A percentile compares a stretch with the other conserved stretches of the same genome.
Conservation (phyloP, 2,797 vertebrate genomes). For the Prunella strophiata region DNA sequence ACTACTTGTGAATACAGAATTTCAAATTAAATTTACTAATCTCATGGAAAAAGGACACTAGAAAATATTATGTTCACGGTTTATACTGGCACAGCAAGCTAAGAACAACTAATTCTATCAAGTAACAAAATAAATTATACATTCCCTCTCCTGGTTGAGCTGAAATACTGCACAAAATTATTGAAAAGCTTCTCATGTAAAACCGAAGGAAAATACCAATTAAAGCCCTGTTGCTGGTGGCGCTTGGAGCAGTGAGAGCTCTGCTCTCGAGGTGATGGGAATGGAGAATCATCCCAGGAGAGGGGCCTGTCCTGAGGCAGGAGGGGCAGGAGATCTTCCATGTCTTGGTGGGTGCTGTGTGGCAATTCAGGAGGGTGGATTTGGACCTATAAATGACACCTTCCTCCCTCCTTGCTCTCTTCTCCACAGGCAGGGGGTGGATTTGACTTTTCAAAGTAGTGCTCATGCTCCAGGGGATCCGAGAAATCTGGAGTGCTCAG, state of each 20-base stretch:
- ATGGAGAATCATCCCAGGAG: background rate
- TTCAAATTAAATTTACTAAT: constrained; percentile 78
- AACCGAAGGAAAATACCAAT: constrained; percentile 20
- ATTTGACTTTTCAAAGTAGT: background rate
- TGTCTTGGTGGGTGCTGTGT: fast-evolving
- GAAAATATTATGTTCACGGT: constrained; percentile 55
- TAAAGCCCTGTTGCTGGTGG: background rate
- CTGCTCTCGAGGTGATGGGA: fast-evolving
- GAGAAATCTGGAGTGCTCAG: background rate
- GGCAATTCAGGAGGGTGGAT: fast-evolving
- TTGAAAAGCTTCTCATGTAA: constrained; percentile 44
- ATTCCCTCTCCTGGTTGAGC: constrained; percentile 38
- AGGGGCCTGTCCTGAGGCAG: background rate
- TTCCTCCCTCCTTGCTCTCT: background rate
- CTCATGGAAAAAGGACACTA: constrained; percentile 52
- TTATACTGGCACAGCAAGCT: constrained; percentile 38
- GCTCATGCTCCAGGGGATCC: fast-evolving
- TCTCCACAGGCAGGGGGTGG: fast-evolving
- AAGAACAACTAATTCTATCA: constrained; percentile 69
- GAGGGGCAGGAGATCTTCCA: fast-evolving
- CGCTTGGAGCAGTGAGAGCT: background rate
- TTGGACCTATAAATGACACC: fast-evolving
- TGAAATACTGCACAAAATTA: constrained; percentile 45
- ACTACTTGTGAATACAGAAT: constrained; percentile 61
- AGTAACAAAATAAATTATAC: constrained; percentile 45